A percentile compares a stretch with the other conserved stretches of the same genome.
phyloP scores from a whole-genome alignment of 2,888 invertebrate species.

The Teleogryllus oceanicus region DNA sequence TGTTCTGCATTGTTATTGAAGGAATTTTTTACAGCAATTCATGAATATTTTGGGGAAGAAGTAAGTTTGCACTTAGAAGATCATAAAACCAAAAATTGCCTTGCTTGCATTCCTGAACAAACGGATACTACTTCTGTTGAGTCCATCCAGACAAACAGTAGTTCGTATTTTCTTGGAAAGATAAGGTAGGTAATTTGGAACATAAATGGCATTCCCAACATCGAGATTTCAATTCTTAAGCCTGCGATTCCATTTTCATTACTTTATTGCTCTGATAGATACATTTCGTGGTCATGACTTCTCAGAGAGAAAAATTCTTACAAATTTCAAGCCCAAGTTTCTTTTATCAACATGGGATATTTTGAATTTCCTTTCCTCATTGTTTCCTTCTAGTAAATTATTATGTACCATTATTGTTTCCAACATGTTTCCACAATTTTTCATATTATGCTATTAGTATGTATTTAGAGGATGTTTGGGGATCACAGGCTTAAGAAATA shows the following conservation, averaged over 20 bases:
- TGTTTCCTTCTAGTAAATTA: too few species aligned
- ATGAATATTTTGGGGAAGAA: constrained; percentile 78
- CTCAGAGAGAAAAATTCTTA: background rate
- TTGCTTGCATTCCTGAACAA: constrained; percentile 68
- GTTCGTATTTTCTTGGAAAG: constrained; percentile 67
- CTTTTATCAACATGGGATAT: too few species aligned
- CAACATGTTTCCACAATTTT: too few species aligned
- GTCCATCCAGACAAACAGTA: constrained; percentile 38
- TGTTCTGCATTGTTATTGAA: background rate
- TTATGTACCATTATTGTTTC: too few species aligned
- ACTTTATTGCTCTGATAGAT: constrained; percentile 19
- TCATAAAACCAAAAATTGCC: constrained; percentile 75
- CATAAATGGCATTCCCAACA: background rate
- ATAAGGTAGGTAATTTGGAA: constrained; percentile 50
- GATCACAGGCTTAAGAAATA: too few species aligned
- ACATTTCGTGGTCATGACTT: background rate
- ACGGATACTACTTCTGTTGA: constrained; percentile 21
- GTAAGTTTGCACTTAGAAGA: constrained; percentile 78
- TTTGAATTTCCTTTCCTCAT: too few species aligned
- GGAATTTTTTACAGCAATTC: constrained; percentile 57
- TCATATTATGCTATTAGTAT: constrained; percentile 18
- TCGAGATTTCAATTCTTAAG: background rate
- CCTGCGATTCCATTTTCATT: background rate
- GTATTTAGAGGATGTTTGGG: background rate
- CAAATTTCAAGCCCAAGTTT: too few species aligned